Percentiles rank a stretch among this genome's conserved stretches.
Evolutionary conservation across 2,888 invertebrate genomes (phyloP).

Genomic region (Cosmia pyralina): DNA sequence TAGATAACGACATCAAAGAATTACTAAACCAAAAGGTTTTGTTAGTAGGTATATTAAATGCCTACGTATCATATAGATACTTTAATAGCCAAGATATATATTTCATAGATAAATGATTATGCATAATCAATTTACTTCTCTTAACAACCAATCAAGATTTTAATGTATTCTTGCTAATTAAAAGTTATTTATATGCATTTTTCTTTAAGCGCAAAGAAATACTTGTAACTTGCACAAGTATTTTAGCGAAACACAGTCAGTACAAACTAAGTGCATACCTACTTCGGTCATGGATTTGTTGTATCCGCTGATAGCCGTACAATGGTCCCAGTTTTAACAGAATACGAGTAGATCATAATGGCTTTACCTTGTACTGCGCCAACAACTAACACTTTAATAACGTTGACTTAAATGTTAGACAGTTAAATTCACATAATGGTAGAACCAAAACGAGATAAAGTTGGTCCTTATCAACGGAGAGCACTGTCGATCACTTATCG

Average conservation of each 20-base stretch:
- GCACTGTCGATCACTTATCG: conserved; percentile 86
- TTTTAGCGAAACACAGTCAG: conserved; percentile 41
- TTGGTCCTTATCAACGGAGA: conserved; percentile 79
- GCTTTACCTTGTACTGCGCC: conserved; percentile 86
- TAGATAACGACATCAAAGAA: conserved; percentile 30
- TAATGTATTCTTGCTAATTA: conserved; percentile 61
- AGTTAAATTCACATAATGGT: conserved; percentile 78
- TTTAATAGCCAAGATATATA: conserved; percentile 26
- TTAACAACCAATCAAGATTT: conserved; percentile 54
- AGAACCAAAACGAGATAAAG: conserved; percentile 72
- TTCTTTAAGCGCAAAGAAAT: conserved; percentile 32
- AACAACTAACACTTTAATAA: conserved; percentile 79
- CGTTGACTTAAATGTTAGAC: conserved; percentile 68
- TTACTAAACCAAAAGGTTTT: conserved; percentile 40
- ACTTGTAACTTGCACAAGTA: conserved; percentile 21
- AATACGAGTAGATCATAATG: conserved; percentile 84
- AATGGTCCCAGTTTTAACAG: conserved; percentile 83
- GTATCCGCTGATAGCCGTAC: conserved; percentile 75
- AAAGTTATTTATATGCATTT: conserved; percentile 50
- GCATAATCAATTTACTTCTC: conserved; percentile 45
- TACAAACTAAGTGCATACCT: conserved; percentile 67
- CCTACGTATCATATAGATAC: conserved; percentile 21
- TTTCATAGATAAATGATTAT: conserved; percentile 40
- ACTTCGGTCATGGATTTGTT: conserved; percentile 72
- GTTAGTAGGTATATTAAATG: conserved; percentile 23